Evolutionary conservation across 2,113 vertebrate genomes (phyloP), one percentile per base, ranked within the genome.

Genomic region (Elachura formosa): DNA sequence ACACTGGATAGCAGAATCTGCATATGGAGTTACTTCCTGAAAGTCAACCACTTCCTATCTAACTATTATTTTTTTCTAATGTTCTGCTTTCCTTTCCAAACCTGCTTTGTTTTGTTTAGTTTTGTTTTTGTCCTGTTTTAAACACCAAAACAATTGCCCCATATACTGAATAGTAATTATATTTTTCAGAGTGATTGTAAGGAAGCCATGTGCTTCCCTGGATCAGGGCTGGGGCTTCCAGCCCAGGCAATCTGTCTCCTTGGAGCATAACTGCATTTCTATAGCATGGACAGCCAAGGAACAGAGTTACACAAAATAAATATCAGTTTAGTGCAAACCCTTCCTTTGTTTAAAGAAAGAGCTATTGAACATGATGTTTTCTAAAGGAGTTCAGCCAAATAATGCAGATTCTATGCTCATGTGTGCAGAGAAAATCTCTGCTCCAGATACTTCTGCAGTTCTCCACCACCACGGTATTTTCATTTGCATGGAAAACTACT

Each of bases 131-230:
- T 78, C 83, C 68, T 86, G 68, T 87, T 94, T 93, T 84, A 93
- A 93, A 94, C 78, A 93, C 75, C 28, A 48, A 69, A 95, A 93
- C 93, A 97, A 95, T 96, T 81, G 68, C 64, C 16, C 48, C 11
- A 2, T 93, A 64, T 41, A 93, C 85, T 94, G 87, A 95, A 95
- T 71, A 88, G 87, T 69, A 88, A 96, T 96, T 96, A 88, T 63
- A 68, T 74, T 79, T 31, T 7, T 56, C 19, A 84, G 38, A 88
- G 64, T 82, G 31, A 4, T 40, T 19, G 55, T 67, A 67, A 95
- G 93, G 92, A 95, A 96, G 93, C 91, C 92, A 75, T 56, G 92
- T 95, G 87, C 90, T 97, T 96, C 92, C 96, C 94, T 88, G 87
- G 86, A 88, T 67, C 90, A 31, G 85, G 56, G 82, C 68, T 85